phyloP scores from a whole-genome alignment of 2,888 invertebrate genomes.

The Polietes domitor region DNA sequence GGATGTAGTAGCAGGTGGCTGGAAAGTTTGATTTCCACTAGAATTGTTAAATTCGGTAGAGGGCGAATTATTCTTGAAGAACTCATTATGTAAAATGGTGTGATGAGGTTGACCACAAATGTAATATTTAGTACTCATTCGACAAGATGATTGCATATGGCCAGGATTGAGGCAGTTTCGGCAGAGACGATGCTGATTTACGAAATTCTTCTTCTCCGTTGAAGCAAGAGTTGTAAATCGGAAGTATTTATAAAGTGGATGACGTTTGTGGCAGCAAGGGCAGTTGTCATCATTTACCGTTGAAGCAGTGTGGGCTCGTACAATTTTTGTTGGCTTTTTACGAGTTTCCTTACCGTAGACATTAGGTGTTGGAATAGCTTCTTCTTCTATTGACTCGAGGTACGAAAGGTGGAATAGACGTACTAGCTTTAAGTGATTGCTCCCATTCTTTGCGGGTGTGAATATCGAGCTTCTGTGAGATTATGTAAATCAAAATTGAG shows the following conservation, averaged over 20 bases:
- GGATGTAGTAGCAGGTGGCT: conserved; percentile 5
- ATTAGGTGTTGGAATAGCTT: not conserved
- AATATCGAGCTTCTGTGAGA: conserved; percentile 44
- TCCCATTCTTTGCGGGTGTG: conserved; percentile 55
- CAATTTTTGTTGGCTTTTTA: not conserved
- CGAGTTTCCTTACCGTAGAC: not conserved
- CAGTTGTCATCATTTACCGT: conserved; percentile 29
- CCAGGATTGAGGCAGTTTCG: conserved; percentile 49
- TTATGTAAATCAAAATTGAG: conserved; percentile 41
- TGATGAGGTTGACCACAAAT: conserved; percentile 38
- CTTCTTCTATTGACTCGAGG: conserved; percentile 47
- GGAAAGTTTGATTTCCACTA: not conserved
- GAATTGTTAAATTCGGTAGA: not conserved
- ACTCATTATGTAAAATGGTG: conserved; percentile 15
- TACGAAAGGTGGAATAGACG: conserved; percentile 37
- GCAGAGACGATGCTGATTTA: conserved; percentile 17
- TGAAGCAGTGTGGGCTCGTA: conserved; percentile 11
- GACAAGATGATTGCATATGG: conserved; percentile 44
- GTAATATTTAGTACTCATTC: conserved; percentile 17
- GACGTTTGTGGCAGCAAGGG: conserved; percentile 42
- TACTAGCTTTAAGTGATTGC: conserved; percentile 37
- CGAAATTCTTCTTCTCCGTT: conserved; percentile 38
- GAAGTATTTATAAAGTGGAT: conserved; percentile 54
- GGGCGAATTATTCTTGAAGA: not conserved
- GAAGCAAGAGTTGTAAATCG: conserved; percentile 41